These are phyloP conservation scores for Tipula confusa DNA, from an alignment of 2,888 invertebrate genomes.

Conservation along the genomic window DNA sequence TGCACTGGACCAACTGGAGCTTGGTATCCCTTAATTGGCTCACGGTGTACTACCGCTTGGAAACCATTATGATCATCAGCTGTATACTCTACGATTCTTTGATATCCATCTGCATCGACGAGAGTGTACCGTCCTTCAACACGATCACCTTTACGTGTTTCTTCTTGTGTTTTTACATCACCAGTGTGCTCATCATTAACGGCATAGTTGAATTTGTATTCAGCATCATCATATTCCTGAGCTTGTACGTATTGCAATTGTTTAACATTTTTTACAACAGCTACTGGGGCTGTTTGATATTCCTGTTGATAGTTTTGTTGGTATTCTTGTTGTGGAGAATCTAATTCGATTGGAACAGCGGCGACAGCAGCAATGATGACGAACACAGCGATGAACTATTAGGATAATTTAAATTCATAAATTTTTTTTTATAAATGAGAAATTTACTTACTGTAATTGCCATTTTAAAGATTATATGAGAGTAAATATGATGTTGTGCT, in stretches of 20 bases:
- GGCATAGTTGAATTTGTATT: slow-evolving; percentile 51
- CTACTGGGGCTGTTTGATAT: not conserved
- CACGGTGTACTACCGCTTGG: slow-evolving; percentile 53
- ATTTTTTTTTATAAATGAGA: not conserved
- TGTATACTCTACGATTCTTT: slow-evolving; percentile 53
- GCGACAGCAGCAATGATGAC: not conserved
- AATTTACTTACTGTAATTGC: not conserved
- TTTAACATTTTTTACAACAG: not conserved
- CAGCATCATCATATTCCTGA: slow-evolving; percentile 46
- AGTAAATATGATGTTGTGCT: not conserved
- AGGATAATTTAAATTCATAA: not conserved
- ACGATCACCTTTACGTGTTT: slow-evolving; percentile 52
- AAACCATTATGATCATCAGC: slow-evolving; percentile 54
- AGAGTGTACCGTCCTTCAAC: slow-evolving; percentile 54
- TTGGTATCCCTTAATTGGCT: slow-evolving; percentile 44
- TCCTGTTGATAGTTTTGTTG: not conserved
- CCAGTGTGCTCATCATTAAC: slow-evolving; percentile 53
- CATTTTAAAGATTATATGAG: not conserved
- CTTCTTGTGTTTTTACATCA: slow-evolving; percentile 53
- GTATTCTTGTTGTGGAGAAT: too few species aligned
- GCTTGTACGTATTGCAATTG: not conserved
- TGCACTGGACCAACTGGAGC: not conserved
- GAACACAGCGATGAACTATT: not conserved
- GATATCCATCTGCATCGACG: slow-evolving; percentile 53
- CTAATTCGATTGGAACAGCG: slow-evolving; percentile 12